phyloP scores from a whole-genome alignment of 2,113 vertebrate species.

The Picathartes gymnocephalus region DNA sequence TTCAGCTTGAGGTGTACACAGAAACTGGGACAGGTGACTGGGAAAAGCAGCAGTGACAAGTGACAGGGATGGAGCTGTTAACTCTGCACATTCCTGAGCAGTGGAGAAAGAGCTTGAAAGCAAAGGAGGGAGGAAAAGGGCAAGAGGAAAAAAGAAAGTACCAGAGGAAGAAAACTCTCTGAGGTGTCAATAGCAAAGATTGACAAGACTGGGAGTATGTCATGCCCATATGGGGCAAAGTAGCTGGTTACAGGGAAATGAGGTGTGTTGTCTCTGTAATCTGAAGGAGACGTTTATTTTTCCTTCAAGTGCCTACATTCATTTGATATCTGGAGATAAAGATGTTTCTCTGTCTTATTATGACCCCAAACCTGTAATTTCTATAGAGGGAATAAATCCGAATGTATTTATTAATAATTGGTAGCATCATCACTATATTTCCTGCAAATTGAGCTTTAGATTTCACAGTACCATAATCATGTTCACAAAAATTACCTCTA shows the following conservation, averaged over 20 bases:
- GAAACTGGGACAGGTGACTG: not conserved
- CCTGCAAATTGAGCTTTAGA: rapidly evolving
- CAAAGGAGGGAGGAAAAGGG: not conserved
- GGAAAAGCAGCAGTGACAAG: not conserved
- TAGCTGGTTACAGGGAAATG: not conserved
- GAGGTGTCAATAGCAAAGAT: not conserved
- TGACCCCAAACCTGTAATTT: not conserved
- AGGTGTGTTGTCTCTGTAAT: not conserved
- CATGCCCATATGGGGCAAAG: not conserved
- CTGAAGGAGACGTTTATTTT: not conserved
- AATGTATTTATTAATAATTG: not conserved
- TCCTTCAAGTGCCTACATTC: not conserved
- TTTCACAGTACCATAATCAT: not conserved
- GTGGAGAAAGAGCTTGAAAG: not conserved
- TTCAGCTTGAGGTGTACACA: rapidly evolving
- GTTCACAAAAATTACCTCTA: not conserved
- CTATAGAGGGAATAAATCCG: not conserved
- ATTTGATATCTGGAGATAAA: not conserved
- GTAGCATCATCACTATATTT: not conserved
- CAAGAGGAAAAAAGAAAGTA: not conserved
- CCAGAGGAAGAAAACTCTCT: not conserved
- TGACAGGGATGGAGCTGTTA: not conserved
- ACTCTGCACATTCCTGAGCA: not conserved
- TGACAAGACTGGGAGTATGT: not conserved
- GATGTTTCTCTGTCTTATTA: not conserved